These are phyloP conservation scores for Caloenas nicobarica DNA, from an alignment of 2,113 vertebrate genomes.

Conservation along the genomic window DNA sequence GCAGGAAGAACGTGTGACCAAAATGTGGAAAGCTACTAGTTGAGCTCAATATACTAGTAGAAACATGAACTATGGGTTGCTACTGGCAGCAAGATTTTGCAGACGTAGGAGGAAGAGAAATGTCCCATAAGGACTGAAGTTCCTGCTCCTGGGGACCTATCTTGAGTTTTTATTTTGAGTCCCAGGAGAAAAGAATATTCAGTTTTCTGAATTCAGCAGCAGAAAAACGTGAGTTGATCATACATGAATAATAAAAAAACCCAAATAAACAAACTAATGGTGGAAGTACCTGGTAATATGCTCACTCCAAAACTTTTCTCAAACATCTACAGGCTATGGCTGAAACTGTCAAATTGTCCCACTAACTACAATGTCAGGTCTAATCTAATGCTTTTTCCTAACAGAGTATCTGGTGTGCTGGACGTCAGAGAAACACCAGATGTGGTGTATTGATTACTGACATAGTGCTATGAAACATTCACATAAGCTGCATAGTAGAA, in stretches of 20 bases:
- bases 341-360: not conserved
- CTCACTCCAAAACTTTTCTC: not conserved
- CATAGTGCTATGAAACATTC: too few species aligned
- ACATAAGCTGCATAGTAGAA: too few species aligned
- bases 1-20: not conserved
- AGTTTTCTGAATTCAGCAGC: not conserved
- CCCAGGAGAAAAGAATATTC: not conserved
- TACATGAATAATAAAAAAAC: not conserved
- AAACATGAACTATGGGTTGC: not conserved
- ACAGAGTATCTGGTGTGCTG: not conserved
- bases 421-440: not conserved
- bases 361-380: not conserved
- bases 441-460: too few species aligned
- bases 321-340: not conserved
- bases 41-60: not conserved
- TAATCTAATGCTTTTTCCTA: not conserved
- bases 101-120: not conserved
- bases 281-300: accelerated
- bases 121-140: not conserved
- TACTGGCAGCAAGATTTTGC: not conserved
- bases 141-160: not conserved
- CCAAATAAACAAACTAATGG: not conserved
- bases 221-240: not conserved
- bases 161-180: not conserved
- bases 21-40: not conserved